A percentile compares a stretch with the other conserved stretches of the same genome.
phyloP scores from a whole-genome alignment of 2,888 invertebrate species.

The Scaeva pyrastri region DNA sequence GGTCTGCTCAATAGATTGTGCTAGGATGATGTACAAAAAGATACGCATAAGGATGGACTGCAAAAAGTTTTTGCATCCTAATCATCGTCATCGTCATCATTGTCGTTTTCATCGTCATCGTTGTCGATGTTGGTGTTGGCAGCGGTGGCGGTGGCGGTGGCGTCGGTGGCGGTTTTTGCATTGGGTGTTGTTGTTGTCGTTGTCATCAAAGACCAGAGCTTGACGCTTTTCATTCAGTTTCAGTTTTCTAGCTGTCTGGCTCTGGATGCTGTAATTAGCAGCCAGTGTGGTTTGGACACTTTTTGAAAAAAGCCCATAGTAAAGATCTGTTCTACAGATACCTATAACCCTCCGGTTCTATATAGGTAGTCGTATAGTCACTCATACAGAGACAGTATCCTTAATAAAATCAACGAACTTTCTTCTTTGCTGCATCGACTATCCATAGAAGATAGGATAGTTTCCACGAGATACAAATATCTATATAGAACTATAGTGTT shows the following conservation, averaged over 20 bases:
- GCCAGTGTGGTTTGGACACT: slow-evolving; percentile 29
- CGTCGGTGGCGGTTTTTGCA: too few species aligned
- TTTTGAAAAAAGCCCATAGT: slow-evolving; percentile 13
- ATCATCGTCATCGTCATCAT: slow-evolving; percentile 65
- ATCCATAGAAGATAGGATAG: too few species aligned
- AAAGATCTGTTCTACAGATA: background rate
- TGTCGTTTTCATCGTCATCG: background rate
- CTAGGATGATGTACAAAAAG: slow-evolving; percentile 13
- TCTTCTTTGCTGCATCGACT: background rate
- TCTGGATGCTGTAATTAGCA: slow-evolving; percentile 69
- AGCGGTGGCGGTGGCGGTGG: too few species aligned
- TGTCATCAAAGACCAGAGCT: slow-evolving; percentile 21
- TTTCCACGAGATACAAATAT: too few species aligned
- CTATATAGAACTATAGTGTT: too few species aligned
- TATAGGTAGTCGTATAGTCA: background rate
- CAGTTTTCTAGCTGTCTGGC: slow-evolving; percentile 55
- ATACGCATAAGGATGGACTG: slow-evolving; percentile 58
- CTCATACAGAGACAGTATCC: slow-evolving; percentile 46
- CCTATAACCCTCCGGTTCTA: too few species aligned
- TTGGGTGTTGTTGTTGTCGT: background rate
- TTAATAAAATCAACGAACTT: slow-evolving; percentile 74
- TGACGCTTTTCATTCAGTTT: slow-evolving; percentile 67
- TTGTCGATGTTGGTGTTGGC: background rate
- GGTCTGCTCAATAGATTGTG: background rate
- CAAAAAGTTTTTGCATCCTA: slow-evolving; percentile 63